phyloP scores from a whole-genome alignment of 2,797 vertebrate genomes.

The Cirrhinus mrigala region DNA sequence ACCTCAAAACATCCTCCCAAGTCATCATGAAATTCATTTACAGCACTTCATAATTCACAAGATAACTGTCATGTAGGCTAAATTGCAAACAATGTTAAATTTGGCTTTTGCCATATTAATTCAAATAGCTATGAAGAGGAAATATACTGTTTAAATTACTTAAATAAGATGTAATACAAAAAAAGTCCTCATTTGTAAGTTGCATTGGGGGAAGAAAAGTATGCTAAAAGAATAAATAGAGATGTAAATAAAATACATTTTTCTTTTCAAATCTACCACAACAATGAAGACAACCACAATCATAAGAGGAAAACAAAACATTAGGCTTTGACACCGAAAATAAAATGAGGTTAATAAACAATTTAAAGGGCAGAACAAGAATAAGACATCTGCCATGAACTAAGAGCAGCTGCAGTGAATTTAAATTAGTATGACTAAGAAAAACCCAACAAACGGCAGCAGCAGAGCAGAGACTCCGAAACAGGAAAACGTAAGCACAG shows the following conservation, averaged over 20 bases:
- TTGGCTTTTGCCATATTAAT: neutral
- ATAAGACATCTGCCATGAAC: conserved; percentile 28
- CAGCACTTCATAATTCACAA: neutral
- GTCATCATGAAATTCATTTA: neutral
- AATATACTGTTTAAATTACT: neutral
- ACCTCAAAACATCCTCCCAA: neutral
- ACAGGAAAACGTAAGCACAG: conserved; percentile 48
- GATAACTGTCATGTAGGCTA: neutral
- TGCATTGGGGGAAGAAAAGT: too few species aligned
- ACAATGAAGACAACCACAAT: neutral
- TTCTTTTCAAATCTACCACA: neutral
- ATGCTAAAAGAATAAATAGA: neutral
- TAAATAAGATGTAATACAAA: neutral
- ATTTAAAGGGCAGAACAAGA: neutral
- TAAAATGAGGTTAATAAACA: conserved; percentile 27
- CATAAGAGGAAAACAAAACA: neutral
- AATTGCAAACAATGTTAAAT: neutral
- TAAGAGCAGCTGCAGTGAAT: conserved; percentile 40
- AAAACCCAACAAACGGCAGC: conserved; percentile 58
- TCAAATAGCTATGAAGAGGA: neutral
- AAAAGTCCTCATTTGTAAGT: neutral
- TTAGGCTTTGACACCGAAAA: neutral
- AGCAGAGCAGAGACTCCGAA: conserved; percentile 37
- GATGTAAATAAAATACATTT: too few species aligned
- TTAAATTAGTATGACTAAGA: conserved; percentile 47